These are phyloP conservation scores for Probaryconus sp. DNA, from an alignment of 1,140 invertebrate genomes.

Conservation along the genomic window DNA sequence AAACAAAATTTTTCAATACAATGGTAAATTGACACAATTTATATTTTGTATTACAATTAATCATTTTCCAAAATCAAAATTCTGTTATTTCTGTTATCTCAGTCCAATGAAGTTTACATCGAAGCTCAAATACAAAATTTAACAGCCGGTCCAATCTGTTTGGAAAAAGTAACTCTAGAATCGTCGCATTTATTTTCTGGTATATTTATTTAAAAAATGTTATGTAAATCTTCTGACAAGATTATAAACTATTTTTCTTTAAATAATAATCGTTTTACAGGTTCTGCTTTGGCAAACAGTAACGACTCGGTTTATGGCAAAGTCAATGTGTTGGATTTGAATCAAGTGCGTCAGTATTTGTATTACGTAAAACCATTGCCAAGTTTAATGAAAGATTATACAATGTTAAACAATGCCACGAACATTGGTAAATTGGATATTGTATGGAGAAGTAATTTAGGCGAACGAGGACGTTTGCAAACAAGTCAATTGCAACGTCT, in stretches of 20 bases:
- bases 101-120: conserved; percentile 97
- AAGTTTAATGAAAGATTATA: conserved; percentile 85
- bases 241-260: not conserved
- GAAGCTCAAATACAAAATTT: conserved; percentile 98
- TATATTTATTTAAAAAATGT: conserved; percentile 69
- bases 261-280: conserved; percentile 69
- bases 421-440: conserved; percentile 98
- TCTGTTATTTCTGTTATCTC: conserved; percentile 21
- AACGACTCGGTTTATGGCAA: conserved; percentile 89
- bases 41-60: conserved; percentile 8
- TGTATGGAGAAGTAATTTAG: conserved; percentile 97
- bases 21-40: conserved; percentile 81
- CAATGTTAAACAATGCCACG: conserved; percentile 88
- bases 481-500: conserved; percentile 96
- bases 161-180: conserved; percentile 95
- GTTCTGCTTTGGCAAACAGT: conserved; percentile 81
- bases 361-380: conserved; percentile 92
- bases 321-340: conserved; percentile 88
- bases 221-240: not conserved
- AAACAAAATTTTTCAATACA: conserved; percentile 98
- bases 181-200: conserved; percentile 92
- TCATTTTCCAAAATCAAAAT: conserved; percentile 8
- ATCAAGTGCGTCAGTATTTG: conserved; percentile 92
- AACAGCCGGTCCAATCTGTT: conserved; percentile 90
- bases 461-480: conserved; percentile 95